Base-by-base conservation (phyloP, 2,797 vertebrate species). In the Micropoecilia bifurca region DNA sequence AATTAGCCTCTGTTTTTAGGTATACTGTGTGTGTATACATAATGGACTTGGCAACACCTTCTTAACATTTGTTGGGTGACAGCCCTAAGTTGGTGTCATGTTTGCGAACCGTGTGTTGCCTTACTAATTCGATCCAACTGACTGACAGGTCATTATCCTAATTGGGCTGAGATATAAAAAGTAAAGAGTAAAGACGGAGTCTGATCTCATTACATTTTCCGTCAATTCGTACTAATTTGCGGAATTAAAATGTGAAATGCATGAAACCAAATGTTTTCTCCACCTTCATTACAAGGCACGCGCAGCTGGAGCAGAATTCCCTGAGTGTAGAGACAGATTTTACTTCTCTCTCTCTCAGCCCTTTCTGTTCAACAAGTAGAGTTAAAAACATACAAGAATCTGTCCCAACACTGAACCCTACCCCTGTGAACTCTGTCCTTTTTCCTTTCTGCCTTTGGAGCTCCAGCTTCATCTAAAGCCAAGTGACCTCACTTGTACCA, bases 401-500 rank as follows among this genome's bases (percentile, higher is more conserved):
- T 41, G 12, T 4, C 22, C 57, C 61, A n/a, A 59, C 61, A 74
- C 25, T 57, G 61, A 79, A 36, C 33, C 28, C 50, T 43, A 28
- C 46, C 1, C 12, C 55, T 25, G 12, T 59, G 73, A 85, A 88
- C 81, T 18, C 30, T 79, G 79, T 10, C 71, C 63, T 79, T 80
- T 73, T 74, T 45, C 2, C 43, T 47, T 14, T 30, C 18, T 22
- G 61, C 43, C 28, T 50, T 74, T 82, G 41, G 89, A 85, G 85
- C 79, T 78, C 68, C 75, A 85, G 36, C 83, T 76, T 83, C 36
- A 85, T 87, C 86, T 88, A 81, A 86, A 87, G 83, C 82, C 46
- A 2, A 33, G 43, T 73, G 80, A 81, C 83, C 77, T 57, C 78
- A 63, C 57, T 28, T 33, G 48, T 10, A 16, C 77, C 39, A 73